Base-by-base conservation (phyloP, 2,888 invertebrate genomes). In the Rugalucina vietnamica region DNA sequence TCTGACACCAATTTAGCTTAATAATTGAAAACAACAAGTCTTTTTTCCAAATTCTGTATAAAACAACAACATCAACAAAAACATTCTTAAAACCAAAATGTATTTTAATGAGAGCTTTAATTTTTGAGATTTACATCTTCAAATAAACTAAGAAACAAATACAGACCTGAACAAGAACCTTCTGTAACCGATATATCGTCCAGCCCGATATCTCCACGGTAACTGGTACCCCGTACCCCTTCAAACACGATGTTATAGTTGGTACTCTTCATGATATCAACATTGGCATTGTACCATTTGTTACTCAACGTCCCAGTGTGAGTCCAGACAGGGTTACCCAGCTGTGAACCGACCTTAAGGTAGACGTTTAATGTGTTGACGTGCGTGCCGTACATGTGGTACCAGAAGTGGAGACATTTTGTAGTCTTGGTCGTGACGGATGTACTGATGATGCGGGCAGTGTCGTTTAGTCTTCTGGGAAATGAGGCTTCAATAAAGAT, bases 311-410 rank as follows among this genome's bases (percentile, higher is more conserved):
- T 91, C 21, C 93, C 92, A 32, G 88, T 91, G 49, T 86, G 88
- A 0, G 86, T 88, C 93, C 93, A 94, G 3, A 91, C 87, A 0
- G 89, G 89, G 3, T 81, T 76, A 4, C 91, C 91, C 5, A 85
- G 79, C 0, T 77, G 72, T 36, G 83, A 76, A 32, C 90, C 88
- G 2, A 81, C 76, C 75, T 89, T 89, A 43, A 90, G 65, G 76
- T 91, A 92, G 2, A 93, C 91, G 84, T 91, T 91, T 27, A 93
- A 87, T 0, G 90, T 90, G 69, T 90, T 90, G 10, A 92, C 89
- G 85, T 91, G 89, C 54, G 90, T 88, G 27, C 93, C 94, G 78
- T 92, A 93, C 93, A 94, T 94, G 80, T 93, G 93, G 81, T 93
- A 94, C 93, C 93, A 94, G 90, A 94, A 94, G 39, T 88, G 91